A percentile compares a stretch with the other conserved stretches of the same genome.
Conservation (phyloP, 1,140 invertebrate species). For the Helicorthomorpha holstii region DNA sequence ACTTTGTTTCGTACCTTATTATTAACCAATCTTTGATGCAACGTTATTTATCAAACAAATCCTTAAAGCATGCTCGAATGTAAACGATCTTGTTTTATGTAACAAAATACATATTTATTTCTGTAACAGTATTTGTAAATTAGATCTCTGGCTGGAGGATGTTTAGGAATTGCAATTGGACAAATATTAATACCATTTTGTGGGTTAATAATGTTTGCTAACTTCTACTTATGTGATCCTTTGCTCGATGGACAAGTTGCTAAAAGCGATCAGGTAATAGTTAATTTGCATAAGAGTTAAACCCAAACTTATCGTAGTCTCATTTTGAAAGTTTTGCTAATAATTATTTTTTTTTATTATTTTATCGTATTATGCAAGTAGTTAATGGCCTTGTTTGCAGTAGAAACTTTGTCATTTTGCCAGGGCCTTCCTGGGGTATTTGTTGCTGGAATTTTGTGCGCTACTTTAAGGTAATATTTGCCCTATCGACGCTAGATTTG, state of each 20-base stretch:
- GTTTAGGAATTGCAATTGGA: not conserved
- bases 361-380: too few species aligned
- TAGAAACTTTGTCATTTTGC: too few species aligned
- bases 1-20: not conserved
- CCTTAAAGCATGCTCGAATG: not conserved
- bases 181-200: not conserved
- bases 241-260: not conserved
- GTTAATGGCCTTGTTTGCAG: too few species aligned
- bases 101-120: not conserved
- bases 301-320: too few species aligned
- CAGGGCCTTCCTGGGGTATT: too few species aligned
- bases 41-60: not conserved
- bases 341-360: too few species aligned
- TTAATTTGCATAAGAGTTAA: too few species aligned
- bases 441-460: too few species aligned
- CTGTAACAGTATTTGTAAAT: not conserved
- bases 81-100: not conserved
- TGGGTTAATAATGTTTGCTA: not conserved
- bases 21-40: not conserved
- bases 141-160: not conserved
- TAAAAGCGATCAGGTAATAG: not conserved
- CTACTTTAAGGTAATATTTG: too few species aligned
- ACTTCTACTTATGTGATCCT: not conserved
- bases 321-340: too few species aligned
- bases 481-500: too few species aligned